These are phyloP conservation scores for Myotis davidii DNA, from an alignment of 2,113 vertebrate species.

Conservation along the genomic window DNA sequence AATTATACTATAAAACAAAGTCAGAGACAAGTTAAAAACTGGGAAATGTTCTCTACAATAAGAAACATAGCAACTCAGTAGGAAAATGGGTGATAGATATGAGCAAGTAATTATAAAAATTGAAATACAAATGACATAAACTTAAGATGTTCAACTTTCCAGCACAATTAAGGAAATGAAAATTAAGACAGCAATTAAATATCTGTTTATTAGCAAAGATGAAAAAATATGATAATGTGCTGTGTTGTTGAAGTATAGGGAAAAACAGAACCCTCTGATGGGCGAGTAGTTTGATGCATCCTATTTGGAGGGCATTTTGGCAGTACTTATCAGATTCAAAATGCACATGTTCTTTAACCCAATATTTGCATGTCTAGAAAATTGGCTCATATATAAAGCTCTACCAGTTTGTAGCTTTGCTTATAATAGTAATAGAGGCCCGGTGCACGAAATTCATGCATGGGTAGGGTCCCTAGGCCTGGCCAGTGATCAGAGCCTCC, in stretches of 20 bases:
- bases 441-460: too few species aligned
- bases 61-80: neutral
- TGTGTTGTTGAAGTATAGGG: neutral
- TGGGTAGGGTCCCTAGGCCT: too few species aligned
- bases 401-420: neutral
- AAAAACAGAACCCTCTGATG: neutral
- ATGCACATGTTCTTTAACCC: neutral
- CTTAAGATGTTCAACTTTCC: neutral
- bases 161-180: conserved; percentile 18
- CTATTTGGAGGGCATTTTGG: neutral
- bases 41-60: conserved; percentile 3
- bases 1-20: conserved; percentile 26
- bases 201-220: neutral
- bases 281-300: neutral
- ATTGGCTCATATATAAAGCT: neutral
- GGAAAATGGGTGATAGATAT: neutral
- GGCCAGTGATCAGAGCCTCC: too few species aligned
- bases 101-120: neutral
- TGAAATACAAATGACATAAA: conserved; percentile 42
- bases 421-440: neutral
- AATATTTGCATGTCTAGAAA: neutral
- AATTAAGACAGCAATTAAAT: neutral
- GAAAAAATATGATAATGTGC: neutral
- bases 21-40: conserved; percentile 19
- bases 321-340: neutral